Base-by-base conservation (phyloP, 2,888 invertebrate genomes). In the Noctua pronuba region DNA sequence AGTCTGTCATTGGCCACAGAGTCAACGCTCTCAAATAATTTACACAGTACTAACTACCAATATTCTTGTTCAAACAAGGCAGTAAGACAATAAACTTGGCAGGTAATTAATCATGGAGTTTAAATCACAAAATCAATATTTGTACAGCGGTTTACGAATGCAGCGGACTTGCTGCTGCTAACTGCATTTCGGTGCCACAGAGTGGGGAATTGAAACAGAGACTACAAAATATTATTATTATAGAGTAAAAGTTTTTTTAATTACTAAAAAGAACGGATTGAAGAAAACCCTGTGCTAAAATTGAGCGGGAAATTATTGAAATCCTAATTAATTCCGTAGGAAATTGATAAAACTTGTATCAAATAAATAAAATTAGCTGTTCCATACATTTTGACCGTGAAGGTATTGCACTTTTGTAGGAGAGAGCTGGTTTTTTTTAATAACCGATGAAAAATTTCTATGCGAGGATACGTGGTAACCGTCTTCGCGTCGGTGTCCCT, bases 61-160 rank as follows among this genome's bases (percentile, higher is more conserved):
- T 76, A 79, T 74, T 76, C 52, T 55, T 66, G 79, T 49, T 62
- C 75, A 86, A 86, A 85, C 80, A 88, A 68, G 79, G 75, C 77
- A 68, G 66, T 69, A 89, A 91, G 90, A 92, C 92, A 91, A 91
- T 92, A 91, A 91, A 91, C 91, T 90, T 89, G 91, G 82, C 91
- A 90, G 88, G 90, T 89, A 92, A 93, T 93, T 92, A 92, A 93
- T 93, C 91, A 91, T 88, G 82, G 79, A 82, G 86, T 88, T 91
- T 91, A 91, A 92, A 92, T 92, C 91, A 90, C 88, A 91, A 91
- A 92, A 93, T 92, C 91, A 92, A 92, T 92, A 92, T 92, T 92
- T 90, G 86, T 65, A 24, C 82, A 85, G 82, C 65, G 79, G 80
- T 86, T 85, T 87, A 79, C 84, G 73, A 86, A 88, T 88, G 89